phyloP scores from a whole-genome alignment of 2,888 invertebrate genomes.

The Pristionchus japonicus region DNA sequence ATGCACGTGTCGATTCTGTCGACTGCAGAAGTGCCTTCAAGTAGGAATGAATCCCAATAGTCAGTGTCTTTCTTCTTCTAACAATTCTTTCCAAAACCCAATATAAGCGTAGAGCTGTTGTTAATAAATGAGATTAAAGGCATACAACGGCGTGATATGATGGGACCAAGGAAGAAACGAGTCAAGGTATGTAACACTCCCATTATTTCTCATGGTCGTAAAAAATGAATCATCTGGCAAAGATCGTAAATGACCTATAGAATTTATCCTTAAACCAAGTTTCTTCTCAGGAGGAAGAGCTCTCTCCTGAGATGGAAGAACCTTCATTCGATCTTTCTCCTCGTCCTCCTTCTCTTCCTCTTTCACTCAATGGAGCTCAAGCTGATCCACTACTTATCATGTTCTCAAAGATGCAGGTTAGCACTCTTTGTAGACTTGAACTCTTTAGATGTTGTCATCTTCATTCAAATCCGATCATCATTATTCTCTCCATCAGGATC shows the following conservation, averaged over 20 bases:
- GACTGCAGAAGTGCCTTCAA: constrained; percentile 31
- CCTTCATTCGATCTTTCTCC: neutral
- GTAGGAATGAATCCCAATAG: constrained; percentile 44
- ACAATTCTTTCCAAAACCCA: neutral
- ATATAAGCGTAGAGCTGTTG: no score
- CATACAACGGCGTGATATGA: constrained; percentile 45
- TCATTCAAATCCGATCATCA: neutral
- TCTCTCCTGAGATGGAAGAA: constrained; percentile 24
- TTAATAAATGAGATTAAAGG: constrained; percentile 4
- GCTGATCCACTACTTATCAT: neutral
- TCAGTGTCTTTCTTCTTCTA: neutral
- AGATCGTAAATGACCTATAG: no score
- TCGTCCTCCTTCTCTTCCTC: constrained; percentile 33
- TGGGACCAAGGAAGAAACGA: constrained; percentile 47
- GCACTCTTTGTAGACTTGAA: neutral
- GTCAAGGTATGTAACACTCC: neutral
- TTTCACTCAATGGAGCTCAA: neutral
- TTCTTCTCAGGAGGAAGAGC: constrained; percentile 34
- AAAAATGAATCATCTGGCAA: no score
- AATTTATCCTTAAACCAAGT: no score
- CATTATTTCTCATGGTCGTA: no score
- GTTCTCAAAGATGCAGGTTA: constrained; percentile 10
- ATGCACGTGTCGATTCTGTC: constrained; percentile 30
- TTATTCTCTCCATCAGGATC: neutral
- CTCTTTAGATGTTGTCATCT: no score